A percentile compares a stretch with the other conserved stretches of the same genome.
Conservation (phyloP, 2,888 invertebrate species). For the Chironomus tentans region DNA sequence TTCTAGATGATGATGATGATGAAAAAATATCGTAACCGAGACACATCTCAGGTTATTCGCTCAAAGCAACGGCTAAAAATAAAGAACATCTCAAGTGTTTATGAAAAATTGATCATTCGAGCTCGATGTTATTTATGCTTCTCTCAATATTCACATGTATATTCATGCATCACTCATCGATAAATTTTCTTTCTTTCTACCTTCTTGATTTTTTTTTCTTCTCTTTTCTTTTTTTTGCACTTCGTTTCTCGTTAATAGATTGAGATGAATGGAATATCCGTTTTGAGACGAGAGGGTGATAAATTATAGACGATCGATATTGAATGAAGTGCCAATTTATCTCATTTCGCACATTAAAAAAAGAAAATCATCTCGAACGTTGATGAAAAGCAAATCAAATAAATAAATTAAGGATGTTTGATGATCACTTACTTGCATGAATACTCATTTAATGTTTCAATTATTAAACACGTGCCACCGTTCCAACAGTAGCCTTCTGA, state of each 20-base stretch:
- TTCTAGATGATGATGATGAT: not conserved
- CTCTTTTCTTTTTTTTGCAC: not conserved
- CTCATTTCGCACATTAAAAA: too few species aligned
- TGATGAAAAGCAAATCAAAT: not conserved
- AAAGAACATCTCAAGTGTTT: constrained; percentile 2
- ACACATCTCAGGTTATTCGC: not conserved
- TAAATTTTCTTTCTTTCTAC: not conserved
- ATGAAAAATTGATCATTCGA: constrained; percentile 15
- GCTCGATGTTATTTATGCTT: constrained; percentile 18
- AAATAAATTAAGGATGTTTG: constrained; percentile 26
- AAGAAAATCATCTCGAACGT: too few species aligned
- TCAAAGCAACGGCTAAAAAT: constrained; percentile 2
- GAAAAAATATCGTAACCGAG: not conserved
- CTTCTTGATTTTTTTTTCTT: not conserved
- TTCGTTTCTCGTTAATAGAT: too few species aligned
- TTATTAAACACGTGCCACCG: constrained; percentile 76
- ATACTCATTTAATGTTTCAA: constrained; percentile 66
- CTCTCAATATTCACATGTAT: constrained; percentile 19
- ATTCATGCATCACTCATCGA: constrained; percentile 22
- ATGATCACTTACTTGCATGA: constrained; percentile 71
- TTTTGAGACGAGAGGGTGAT: too few species aligned
- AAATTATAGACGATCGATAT: too few species aligned
- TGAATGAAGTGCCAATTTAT: too few species aligned
- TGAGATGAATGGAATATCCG: too few species aligned
- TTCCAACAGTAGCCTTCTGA: constrained; percentile 67